Percentiles rank a stretch among this genome's conserved stretches.
These are phyloP conservation scores for Macrocentrus cingulum DNA, from an alignment of 1,140 invertebrate species.

Conservation along the genomic window DNA sequence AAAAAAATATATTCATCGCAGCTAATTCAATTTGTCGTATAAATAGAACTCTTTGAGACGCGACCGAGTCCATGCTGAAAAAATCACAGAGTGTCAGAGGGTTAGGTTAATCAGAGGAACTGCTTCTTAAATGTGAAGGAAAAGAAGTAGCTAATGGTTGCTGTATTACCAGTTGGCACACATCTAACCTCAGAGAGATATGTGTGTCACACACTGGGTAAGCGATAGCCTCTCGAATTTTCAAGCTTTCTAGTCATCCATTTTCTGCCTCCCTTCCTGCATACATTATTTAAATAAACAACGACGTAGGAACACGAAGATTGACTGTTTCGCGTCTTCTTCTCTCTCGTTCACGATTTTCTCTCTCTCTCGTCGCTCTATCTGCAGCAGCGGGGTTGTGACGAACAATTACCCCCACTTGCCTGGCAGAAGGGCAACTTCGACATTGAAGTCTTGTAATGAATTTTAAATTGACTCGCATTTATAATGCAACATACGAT, in stretches of 20 bases:
- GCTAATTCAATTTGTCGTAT: too few species aligned
- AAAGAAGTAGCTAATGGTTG: slow-evolving; percentile 19
- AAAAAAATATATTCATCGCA: too few species aligned
- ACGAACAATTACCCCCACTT: slow-evolving; percentile 56
- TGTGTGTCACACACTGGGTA: slow-evolving; percentile 32
- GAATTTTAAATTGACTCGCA: slow-evolving; percentile 58
- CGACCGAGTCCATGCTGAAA: too few species aligned
- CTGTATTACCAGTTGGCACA: slow-evolving; percentile 51
- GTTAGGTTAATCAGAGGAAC: neutral
- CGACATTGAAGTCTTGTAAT: slow-evolving; percentile 47
- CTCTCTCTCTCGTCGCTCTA: neutral
- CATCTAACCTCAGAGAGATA: too few species aligned
- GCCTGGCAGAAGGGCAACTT: slow-evolving; percentile 39
- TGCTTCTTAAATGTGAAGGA: too few species aligned
- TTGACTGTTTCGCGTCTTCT: slow-evolving; percentile 6
- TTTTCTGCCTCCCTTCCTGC: slow-evolving; percentile 38
- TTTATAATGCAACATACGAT: slow-evolving; percentile 51
- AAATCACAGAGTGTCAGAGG: neutral
- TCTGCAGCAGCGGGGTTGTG: slow-evolving; percentile 31
- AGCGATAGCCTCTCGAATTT: slow-evolving; percentile 43
- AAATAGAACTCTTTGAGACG: too few species aligned
- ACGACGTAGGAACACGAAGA: slow-evolving; percentile 28
- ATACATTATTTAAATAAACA: slow-evolving; percentile 60
- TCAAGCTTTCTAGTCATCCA: slow-evolving; percentile 55
- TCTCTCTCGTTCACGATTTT: slow-evolving; percentile 26